Percentiles rank a stretch among this genome's conserved stretches.
These are phyloP conservation scores for Caenorhabditis tropicalis DNA, from an alignment of 1,140 invertebrate genomes.

Conservation along the genomic window DNA sequence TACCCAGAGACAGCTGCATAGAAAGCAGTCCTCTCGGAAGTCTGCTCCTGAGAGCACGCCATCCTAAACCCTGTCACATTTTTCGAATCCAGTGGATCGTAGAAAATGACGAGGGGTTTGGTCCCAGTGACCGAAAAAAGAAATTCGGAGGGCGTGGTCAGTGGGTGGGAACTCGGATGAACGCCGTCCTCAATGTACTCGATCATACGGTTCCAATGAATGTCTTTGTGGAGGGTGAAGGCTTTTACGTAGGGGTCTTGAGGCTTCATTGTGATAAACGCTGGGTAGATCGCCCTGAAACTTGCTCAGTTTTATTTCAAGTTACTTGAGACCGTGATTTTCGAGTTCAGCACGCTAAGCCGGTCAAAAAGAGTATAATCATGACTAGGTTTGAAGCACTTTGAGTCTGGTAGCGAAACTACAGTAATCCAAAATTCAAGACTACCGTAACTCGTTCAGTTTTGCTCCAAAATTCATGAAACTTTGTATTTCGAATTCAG, in stretches of 20 bases:
- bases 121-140: background rate
- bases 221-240: constrained; percentile 26
- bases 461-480: too few species aligned
- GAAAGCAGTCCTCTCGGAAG: background rate
- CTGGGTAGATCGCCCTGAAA: constrained; percentile 11
- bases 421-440: too few species aligned
- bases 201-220: constrained; percentile 22
- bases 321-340: too few species aligned
- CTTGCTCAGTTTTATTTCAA: too few species aligned
- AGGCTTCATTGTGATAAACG: constrained; percentile 33
- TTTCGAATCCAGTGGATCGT: background rate
- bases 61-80: background rate
- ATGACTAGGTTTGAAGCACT: too few species aligned
- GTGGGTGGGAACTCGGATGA: background rate
- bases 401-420: too few species aligned
- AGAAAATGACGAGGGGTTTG: background rate
- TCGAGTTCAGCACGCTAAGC: too few species aligned
- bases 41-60: background rate
- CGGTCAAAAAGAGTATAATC: too few species aligned
- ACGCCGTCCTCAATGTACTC: constrained; percentile 34
- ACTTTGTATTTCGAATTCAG: background rate
- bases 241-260: background rate
- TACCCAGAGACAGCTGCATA: background rate
- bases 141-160: background rate
- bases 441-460: too few species aligned